Conservation (phyloP, 2,113 vertebrate genomes). For the Nothoprocta pentlandii region DNA sequence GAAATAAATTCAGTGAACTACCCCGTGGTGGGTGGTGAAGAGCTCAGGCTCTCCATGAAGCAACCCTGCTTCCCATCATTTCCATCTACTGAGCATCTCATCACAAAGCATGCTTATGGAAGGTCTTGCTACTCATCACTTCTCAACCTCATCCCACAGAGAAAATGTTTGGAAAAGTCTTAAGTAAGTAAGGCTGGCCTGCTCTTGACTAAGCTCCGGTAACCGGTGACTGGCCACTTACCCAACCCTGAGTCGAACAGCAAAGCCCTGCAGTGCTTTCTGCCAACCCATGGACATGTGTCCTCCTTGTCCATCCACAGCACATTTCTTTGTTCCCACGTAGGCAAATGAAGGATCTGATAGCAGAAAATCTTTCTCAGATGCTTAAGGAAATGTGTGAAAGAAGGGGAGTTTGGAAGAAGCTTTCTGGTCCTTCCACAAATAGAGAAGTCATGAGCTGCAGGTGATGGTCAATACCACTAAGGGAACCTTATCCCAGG, state of each 20-base stretch:
- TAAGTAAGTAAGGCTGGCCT: not conserved
- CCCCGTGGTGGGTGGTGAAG: not conserved
- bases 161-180: not conserved
- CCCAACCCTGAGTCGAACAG: accelerated
- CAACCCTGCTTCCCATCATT: not conserved
- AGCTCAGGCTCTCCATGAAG: accelerated
- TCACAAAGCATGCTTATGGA: not conserved
- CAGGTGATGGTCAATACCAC: not conserved
- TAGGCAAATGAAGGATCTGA: accelerated
- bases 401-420: not conserved
- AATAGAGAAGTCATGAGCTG: not conserved
- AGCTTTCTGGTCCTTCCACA: not conserved
- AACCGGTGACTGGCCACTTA: not conserved
- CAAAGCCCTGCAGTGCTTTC: not conserved
- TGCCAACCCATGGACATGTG: not conserved
- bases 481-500: not conserved
- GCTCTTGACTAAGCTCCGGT: not conserved
- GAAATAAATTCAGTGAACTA: not conserved
- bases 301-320: not conserved
- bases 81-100: not conserved
- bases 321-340: not conserved
- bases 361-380: not conserved
- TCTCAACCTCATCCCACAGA: not conserved
- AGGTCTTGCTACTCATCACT: accelerated
- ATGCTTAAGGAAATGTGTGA: not conserved